Base-by-base conservation (phyloP, 64 coral and sea anemone species). In the Catalaphyllia jardinei region DNA sequence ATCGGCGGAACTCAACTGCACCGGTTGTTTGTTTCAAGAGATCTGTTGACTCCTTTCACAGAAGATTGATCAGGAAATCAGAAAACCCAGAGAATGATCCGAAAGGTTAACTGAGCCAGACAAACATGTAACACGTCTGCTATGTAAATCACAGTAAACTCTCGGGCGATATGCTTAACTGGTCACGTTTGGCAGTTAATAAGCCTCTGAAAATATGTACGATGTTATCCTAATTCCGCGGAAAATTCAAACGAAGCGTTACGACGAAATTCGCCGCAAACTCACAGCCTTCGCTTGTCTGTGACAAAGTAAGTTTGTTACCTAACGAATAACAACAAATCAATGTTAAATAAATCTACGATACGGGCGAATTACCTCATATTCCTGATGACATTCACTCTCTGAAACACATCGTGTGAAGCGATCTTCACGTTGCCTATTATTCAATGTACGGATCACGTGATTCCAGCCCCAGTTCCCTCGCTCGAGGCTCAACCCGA, bases 81-180 rank as follows among this genome's bases (percentile, higher is more conserved):
- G 3, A 29, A 16, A 61, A 4, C 17, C 59, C 31, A 64, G 0
- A 82, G 15, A 14, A 15, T n/a, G 19, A 82, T 38, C 30, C 7
- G 0, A 67, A 38, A 42, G 8, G 8, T 30, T 39, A 31, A 67
- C 7, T 7, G 30, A 65, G 60, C 19, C 39, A 85, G 24, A 85
- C n/a, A 50, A 85, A 82, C 15, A 85, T 25, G 62, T 16, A 20
- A 28, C 64, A 39, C 49, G 62, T 24, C 7, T 71, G 62, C 35
- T 50, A 85, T 71, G 81, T 71, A 85, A 85, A 85, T 85, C 31
- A 85, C 10, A 71, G 28, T 19, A 29, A 85, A 52, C 18, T 51
- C 3, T 25, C 10, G 18, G 38, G 71, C 11, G 81, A 85, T 85
- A 85, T 69, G 62, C 61, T 14, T 24, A 69, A 79, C 24, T 33